These are phyloP conservation scores for Sphecodes monilicornis DNA, from an alignment of 2,888 invertebrate species.

Conservation along the genomic window DNA sequence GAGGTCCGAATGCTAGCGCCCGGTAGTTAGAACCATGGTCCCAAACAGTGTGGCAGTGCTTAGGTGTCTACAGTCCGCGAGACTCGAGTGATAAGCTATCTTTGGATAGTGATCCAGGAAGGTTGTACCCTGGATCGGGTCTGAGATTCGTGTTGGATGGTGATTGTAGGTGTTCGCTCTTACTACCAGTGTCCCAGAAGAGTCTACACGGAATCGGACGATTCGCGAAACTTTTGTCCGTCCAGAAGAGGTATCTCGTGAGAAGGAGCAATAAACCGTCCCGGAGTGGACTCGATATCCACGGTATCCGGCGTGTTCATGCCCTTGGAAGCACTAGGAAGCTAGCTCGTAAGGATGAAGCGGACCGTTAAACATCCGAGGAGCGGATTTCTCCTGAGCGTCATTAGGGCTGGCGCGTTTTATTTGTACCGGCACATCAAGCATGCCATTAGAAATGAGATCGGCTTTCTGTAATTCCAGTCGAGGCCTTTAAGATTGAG, in stretches of 20 bases:
- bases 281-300: slow-evolving; percentile 32
- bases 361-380: slow-evolving; percentile 65
- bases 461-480: slow-evolving; percentile 70
- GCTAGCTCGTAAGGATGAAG: slow-evolving; percentile 58
- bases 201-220: background rate
- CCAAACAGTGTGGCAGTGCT: background rate
- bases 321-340: background rate
- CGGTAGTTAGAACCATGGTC: background rate
- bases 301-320: slow-evolving; percentile 27
- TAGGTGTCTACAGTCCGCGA: background rate
- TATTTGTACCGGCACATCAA: slow-evolving; percentile 73
- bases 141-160: background rate
- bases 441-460: slow-evolving; percentile 74
- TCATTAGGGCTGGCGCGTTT: slow-evolving; percentile 68
- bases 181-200: background rate
- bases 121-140: background rate
- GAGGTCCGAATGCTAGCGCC: background rate
- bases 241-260: slow-evolving; percentile 50
- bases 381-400: slow-evolving; percentile 67
- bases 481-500: background rate
- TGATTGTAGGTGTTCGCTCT: background rate
- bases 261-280: slow-evolving; percentile 23
- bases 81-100: slow-evolving; percentile 36
- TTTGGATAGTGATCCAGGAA: background rate
- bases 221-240: slow-evolving; percentile 53